phyloP scores from a whole-genome alignment of 2,888 invertebrate genomes.

The Melieria picta region DNA sequence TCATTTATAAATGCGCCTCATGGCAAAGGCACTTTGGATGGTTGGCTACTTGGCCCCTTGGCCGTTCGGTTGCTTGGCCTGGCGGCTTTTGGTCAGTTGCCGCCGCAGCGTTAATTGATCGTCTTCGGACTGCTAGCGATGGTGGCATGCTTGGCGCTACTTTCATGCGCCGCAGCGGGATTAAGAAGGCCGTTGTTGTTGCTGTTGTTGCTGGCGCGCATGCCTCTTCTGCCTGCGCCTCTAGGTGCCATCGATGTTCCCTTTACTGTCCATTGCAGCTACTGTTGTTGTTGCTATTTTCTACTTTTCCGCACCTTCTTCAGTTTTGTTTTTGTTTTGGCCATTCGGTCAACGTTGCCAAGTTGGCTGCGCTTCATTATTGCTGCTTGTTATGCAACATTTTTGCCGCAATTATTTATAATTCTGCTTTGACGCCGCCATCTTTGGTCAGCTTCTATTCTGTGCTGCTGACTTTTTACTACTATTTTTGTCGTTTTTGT shows the following conservation, averaged over 20 bases:
- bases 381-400: constrained; percentile 36
- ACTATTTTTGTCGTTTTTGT: neutral
- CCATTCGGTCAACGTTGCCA: too few species aligned
- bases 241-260: neutral
- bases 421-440: constrained; percentile 23
- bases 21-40: too few species aligned
- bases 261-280: neutral
- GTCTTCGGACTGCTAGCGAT: too few species aligned
- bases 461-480: neutral
- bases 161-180: too few species aligned
- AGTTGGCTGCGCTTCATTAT: constrained; percentile 9
- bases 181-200: neutral
- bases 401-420: constrained; percentile 36
- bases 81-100: too few species aligned
- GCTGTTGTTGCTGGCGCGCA: neutral
- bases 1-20: neutral
- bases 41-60: too few species aligned
- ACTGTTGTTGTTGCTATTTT: neutral
- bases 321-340: too few species aligned
- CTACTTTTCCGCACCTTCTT: too few species aligned
- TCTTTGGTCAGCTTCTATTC: constrained; percentile 4
- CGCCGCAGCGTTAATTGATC: too few species aligned
- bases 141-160: too few species aligned
- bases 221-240: neutral
- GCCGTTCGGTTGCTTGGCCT: too few species aligned